Base-by-base conservation (phyloP, 2,888 invertebrate genomes). In the Nomada hirtipes region DNA sequence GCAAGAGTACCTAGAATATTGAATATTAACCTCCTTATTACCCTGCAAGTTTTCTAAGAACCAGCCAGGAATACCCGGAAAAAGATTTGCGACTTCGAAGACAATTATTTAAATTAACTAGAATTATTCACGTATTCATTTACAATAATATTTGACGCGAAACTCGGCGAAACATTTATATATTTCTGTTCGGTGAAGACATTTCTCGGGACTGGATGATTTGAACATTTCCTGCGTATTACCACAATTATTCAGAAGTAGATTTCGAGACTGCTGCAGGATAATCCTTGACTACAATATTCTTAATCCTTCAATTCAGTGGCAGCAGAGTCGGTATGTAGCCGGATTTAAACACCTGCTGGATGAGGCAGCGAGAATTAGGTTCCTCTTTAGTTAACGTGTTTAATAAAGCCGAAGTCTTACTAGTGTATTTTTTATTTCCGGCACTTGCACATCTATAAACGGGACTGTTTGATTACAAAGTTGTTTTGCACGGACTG, bases 241-340 rank as follows among this genome's bases (percentile, higher is more conserved):
- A 47, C 29, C 53, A 15, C 44, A 47, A 63, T 63, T 63, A 77
- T 76, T 76, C 67, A 20, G 60, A 67, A 76, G 60, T 67, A 52
- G 44, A 47, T 65, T 77, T 23, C 29, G 52, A 60, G 29, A 23
- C 36, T 59, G 26, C 18, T 44, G 4, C 65, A n/a, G 10, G 59
- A 23, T 67, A 65, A 75, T 76, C 60, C n/a, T 7, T 13, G 76
- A 1, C 61, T 67, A 50, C 77, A 47, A 61, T 55, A 76, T 68
- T 68, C 61, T 42, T 76, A 78, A 76, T 55, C 76, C 57, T n/a
- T 57, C 53, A 42, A 53, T 63, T 63, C 63, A 76, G 55, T 50
- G 23, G 36, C 29, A 23, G 23, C 2, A 26, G 36, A 36, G 36
- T 36, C 36, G 29, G 36, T 10, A 36, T 42, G 36, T n/a, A 47